These are phyloP conservation scores for Lepidurus arcticus DNA, from an alignment of 1,140 invertebrate genomes.

Conservation along the genomic window DNA sequence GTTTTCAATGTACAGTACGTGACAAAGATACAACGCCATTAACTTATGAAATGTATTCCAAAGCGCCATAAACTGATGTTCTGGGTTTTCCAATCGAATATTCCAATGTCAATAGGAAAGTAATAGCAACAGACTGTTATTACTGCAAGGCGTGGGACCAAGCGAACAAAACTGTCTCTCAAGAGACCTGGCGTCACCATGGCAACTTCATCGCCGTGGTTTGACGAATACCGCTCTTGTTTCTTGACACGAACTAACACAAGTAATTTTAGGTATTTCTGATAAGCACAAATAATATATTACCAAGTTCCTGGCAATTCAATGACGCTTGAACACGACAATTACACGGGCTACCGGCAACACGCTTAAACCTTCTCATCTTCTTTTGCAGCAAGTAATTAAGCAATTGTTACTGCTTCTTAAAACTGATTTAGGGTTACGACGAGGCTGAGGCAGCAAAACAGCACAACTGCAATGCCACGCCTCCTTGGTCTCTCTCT, in stretches of 20 bases:
- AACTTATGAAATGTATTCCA: too few relatives aligned
- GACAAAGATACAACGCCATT: too few relatives aligned
- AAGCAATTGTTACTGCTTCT: too few relatives aligned
- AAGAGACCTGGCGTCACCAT: neutral
- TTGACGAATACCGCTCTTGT: neutral
- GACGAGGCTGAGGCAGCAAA: neutral
- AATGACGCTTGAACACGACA: neutral
- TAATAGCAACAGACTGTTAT: neutral
- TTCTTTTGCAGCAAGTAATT: neutral
- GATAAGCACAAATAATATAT: neutral
- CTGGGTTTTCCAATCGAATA: neutral
- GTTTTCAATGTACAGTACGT: too few relatives aligned
- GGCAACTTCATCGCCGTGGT: constrained; percentile 11
- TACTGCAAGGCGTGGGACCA: neutral
- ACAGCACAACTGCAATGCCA: neutral
- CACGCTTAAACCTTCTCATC: neutral
- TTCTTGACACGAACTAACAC: neutral
- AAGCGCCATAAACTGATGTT: too few relatives aligned
- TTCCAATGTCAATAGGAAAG: neutral
- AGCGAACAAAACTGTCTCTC: constrained; percentile 10
- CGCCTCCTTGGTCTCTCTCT: neutral
- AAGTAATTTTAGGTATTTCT: neutral
- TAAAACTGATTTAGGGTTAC: neutral
- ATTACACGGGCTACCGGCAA: neutral
- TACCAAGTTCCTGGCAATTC: neutral